Evolutionary conservation across 2,888 invertebrate genomes (phyloP), one percentile per base, ranked within the genome.

Genomic region (Protodeltote pygarga): DNA sequence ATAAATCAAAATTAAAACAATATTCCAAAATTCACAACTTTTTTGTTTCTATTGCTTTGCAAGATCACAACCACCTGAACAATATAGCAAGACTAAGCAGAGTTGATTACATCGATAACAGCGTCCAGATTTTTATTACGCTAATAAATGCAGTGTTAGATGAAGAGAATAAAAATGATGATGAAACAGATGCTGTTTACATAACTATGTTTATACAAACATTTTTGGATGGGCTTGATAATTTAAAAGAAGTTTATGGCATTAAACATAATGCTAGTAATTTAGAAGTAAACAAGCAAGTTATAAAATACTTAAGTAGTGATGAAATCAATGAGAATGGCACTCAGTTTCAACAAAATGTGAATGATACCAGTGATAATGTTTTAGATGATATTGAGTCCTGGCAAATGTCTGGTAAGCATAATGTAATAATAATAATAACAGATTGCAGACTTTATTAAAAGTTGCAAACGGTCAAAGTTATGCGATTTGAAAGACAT

Each of bases 81-180:
- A 61, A 75, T 71, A 74, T 87, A 29, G 59, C 53, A 3, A 71
- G 60, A 58, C 41, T 79, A 35, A 75, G 76, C 6, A 75, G 71
- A 69, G 65, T 63, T 21, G 51, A 65, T 71, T 67, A 40, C 55
- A 41, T 60, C 25, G 67, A 63, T 54, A 75, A 74, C 48, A 71
- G 68, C 35, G 79, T 72, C 53, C 50, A 52, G 39, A 71, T 73
- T 65, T 77, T 81, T 70, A 77, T 78, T 49, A 51, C 65, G 29
- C 58, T 68, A 24, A 54, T 87, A 68, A 80, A 83, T 50, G 79
- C 83, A 55, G 40, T 83, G 51, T 51, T 83, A 34, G 66, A 75
- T 44, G 79, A 77, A 64, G 50, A 71, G 39, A 57, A 53, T 24
- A 55, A 57, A 47, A 58, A 27, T 21, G 46, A 58, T 28, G 58